Evolutionary conservation across 2,888 invertebrate genomes (phyloP).

Genomic region (Tortrix viridana): DNA sequence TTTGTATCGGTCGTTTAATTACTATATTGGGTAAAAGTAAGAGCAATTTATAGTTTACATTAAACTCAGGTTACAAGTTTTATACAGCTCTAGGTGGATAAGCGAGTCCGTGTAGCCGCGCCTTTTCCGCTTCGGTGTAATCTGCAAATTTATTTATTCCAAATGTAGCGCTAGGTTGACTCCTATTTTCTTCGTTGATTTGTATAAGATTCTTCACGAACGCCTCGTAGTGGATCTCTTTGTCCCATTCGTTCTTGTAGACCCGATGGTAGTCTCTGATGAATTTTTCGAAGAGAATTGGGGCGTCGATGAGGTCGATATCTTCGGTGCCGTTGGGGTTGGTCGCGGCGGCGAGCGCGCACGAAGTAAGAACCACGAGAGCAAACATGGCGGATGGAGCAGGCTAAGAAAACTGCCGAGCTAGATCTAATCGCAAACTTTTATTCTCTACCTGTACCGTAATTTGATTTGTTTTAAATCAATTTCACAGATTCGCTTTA

Average conservation of each 20-base stretch:
- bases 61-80: too few relatives aligned
- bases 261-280: neutral
- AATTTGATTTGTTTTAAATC: neutral
- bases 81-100: too few relatives aligned
- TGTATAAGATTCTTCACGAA: neutral
- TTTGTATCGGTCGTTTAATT: too few relatives aligned
- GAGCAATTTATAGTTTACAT: too few relatives aligned
- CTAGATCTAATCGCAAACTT: too few relatives aligned
- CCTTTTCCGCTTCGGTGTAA: neutral
- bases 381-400: neutral
- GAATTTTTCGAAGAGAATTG: neutral
- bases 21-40: too few relatives aligned
- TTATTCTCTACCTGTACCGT: too few relatives aligned
- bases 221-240: neutral
- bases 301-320: neutral
- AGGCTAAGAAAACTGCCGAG: neutral
- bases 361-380: neutral
- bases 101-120: too few relatives aligned
- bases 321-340: slow-evolving; percentile 1
- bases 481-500: neutral
- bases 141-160: neutral
- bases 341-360: slow-evolving; percentile 1
- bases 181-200: neutral
- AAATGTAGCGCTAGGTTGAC: neutral
- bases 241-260: neutral